A percentile compares a stretch with the other conserved stretches of the same genome.
Evolutionary conservation across 2,113 vertebrate genomes (phyloP).

Genomic region (Caranx melampygus): DNA sequence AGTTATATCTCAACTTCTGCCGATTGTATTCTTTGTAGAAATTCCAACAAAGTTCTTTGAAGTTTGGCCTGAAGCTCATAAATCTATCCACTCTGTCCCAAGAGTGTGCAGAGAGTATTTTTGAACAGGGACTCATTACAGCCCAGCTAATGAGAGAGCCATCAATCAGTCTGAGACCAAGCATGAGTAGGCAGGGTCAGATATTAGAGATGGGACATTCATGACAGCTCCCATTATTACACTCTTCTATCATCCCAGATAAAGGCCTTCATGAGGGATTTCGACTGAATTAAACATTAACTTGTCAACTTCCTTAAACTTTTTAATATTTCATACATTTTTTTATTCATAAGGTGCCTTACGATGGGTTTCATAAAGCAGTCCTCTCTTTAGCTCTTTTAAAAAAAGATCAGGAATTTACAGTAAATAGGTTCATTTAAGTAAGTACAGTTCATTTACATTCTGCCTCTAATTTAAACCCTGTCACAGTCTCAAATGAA

Average conservation of each 20-base stretch:
- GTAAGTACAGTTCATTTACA: too few relatives aligned
- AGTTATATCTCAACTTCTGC: background rate
- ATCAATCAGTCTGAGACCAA: conserved; percentile 63
- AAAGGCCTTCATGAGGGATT: conserved; percentile 42
- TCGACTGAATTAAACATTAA: conserved; percentile 1
- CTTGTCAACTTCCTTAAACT: background rate
- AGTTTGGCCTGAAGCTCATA: conserved; percentile 25
- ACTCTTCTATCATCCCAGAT: conserved; percentile 63
- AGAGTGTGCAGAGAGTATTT: conserved; percentile 48
- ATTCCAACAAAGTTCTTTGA: conserved; percentile 6
- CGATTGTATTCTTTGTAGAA: conserved; percentile 1
- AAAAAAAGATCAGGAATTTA: background rate
- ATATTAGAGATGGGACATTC: conserved; percentile 60
- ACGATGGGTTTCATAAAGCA: background rate
- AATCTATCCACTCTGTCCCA: conserved; percentile 17
- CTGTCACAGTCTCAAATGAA: too few relatives aligned
- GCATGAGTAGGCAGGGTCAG: conserved; percentile 46
- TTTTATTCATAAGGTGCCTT: background rate
- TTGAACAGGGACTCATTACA: conserved; percentile 49
- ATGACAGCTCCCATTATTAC: conserved; percentile 65
- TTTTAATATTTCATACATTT: background rate
- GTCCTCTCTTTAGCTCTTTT: background rate
- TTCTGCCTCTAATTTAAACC: too few relatives aligned
- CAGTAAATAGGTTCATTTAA: too few relatives aligned
- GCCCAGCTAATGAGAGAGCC: conserved; percentile 66